Evolutionary conservation across 2,113 vertebrate genomes (phyloP).

Genomic region (Hipposideros armiger): DNA sequence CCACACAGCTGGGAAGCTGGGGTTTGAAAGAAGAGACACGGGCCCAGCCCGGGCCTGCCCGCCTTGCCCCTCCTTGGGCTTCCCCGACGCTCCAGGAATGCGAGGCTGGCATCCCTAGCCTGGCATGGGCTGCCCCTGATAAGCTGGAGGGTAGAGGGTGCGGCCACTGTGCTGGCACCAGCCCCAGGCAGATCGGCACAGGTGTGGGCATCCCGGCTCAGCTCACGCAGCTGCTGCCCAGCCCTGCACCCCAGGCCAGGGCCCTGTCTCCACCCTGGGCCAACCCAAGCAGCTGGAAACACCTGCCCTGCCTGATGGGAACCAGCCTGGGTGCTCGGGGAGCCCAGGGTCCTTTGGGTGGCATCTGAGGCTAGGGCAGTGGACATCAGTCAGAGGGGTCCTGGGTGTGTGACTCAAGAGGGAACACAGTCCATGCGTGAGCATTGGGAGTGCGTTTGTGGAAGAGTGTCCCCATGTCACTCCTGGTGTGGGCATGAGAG

Average conservation of each 20-base stretch:
- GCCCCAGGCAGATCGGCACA: constrained; percentile 55
- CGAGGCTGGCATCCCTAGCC: background rate
- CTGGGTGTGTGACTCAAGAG: fast-evolving
- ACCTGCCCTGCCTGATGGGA: background rate
- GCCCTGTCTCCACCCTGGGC: background rate
- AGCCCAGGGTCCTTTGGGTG: background rate
- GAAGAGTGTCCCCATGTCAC: background rate
- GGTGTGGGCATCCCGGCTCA: background rate
- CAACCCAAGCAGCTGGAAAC: constrained; percentile 9
- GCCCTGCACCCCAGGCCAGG: background rate
- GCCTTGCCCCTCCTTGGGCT: background rate
- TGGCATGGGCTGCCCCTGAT: background rate
- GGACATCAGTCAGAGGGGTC: background rate
- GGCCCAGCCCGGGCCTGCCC: background rate
- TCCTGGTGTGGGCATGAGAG: too few relatives aligned
- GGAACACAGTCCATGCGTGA: fast-evolving
- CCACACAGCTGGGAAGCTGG: background rate
- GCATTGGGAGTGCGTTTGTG: background rate
- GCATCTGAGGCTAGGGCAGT: background rate
- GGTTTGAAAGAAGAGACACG: background rate
- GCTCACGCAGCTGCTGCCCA: background rate
- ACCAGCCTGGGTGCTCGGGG: background rate
- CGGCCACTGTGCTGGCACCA: background rate
- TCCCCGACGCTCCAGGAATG: constrained; percentile 20
- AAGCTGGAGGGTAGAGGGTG: constrained; percentile 34